phyloP scores from a whole-genome alignment of 2,797 vertebrate genomes.

The Octomys mimax region DNA sequence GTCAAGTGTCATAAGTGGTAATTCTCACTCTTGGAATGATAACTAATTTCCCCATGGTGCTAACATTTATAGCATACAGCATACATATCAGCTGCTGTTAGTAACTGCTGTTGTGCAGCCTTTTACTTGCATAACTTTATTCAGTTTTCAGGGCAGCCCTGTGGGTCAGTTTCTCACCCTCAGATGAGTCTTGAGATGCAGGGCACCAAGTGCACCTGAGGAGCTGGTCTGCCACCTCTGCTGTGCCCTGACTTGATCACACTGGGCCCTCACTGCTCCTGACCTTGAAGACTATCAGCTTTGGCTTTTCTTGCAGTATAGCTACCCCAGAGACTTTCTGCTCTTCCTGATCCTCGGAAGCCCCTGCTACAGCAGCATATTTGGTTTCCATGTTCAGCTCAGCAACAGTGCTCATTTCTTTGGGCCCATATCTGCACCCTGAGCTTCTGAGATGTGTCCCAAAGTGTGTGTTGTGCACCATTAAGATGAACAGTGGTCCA shows the following conservation, averaged over 20 bases:
- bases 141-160: background rate
- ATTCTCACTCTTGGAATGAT: background rate
- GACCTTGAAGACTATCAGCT: background rate
- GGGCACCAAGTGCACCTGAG: background rate
- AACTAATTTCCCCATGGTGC: background rate
- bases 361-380: background rate
- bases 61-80: accelerated
- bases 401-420: background rate
- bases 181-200: background rate
- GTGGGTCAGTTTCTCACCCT: accelerated
- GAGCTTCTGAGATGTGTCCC: background rate
- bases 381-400: no score
- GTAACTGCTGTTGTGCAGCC: background rate
- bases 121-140: background rate
- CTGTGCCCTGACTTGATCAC: background rate
- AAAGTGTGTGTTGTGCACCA: background rate
- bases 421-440: background rate
- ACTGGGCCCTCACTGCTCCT: background rate
- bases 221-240: background rate
- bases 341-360: background rate
- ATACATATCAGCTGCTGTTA: accelerated
- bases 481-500: no score
- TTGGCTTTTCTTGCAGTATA: accelerated
- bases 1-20: background rate
- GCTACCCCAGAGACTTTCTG: background rate